phyloP scores from a whole-genome alignment of 2,888 invertebrate species.

The Diogma glabrata region DNA sequence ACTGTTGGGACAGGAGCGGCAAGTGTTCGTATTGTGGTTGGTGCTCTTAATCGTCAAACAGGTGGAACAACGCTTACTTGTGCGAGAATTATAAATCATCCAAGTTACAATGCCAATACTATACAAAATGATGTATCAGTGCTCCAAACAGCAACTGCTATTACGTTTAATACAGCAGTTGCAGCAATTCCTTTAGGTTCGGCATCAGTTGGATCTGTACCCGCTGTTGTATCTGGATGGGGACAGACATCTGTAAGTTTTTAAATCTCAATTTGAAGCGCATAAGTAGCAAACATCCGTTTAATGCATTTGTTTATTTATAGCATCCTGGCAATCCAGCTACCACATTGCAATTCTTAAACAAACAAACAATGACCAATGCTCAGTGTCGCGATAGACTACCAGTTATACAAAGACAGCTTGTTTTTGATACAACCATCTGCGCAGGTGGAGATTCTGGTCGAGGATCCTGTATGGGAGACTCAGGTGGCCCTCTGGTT shows the following conservation, averaged over 20 bases:
- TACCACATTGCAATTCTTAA: conserved; percentile 5
- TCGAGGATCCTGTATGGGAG: conserved; percentile 30
- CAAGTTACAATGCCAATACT: conserved; percentile 10
- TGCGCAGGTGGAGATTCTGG: not conserved
- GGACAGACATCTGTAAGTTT: conserved; percentile 13
- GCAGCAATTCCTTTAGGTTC: conserved; percentile 7
- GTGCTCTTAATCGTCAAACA: not conserved
- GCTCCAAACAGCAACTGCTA: conserved; percentile 7
- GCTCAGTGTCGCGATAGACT: conserved; percentile 11
- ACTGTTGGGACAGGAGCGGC: conserved; percentile 5
- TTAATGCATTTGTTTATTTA: conserved; percentile 14
- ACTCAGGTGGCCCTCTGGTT: conserved; percentile 32
- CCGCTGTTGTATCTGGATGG: conserved; percentile 12
- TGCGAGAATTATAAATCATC: conserved; percentile 13
- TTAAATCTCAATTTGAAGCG: too few species aligned
- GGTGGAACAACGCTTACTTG: not conserved
- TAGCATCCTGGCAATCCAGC: conserved; percentile 11
- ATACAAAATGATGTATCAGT: conserved; percentile 14
- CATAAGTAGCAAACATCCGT: too few species aligned
- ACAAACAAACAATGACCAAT: conserved; percentile 9
- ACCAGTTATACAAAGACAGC: conserved; percentile 30
- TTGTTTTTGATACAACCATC: conserved; percentile 12
- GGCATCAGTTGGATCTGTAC: too few species aligned
- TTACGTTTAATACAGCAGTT: conserved; percentile 8
- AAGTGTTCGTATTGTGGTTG: not conserved